Evolutionary conservation across 2,888 invertebrate species (phyloP), one percentile per base, ranked within the genome.

Genomic region (Hydriomena furcata): DNA sequence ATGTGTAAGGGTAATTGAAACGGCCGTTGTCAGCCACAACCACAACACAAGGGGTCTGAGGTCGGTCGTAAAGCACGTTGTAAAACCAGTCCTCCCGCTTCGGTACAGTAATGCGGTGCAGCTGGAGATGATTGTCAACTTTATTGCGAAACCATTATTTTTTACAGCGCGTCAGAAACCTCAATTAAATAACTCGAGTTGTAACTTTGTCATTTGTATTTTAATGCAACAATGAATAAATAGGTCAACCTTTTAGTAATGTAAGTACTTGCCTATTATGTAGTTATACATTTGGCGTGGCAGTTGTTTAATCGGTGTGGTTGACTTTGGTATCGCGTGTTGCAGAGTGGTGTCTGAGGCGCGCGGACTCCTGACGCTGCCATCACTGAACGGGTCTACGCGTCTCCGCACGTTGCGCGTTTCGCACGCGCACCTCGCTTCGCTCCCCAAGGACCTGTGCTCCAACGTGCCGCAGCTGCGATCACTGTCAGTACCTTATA

Each of bases 301-400:
- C 21, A 5, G 23, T 23, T 11, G 13, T 7, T n/a, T n/a, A n/a
- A n/a, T n/a, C n/a, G 20, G 17, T 32, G 7, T 5, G 7, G 13
- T 34, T 6, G 5, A 11, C 11, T 1, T 3, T 4, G n/a, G 20
- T 31, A 25, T 23, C 37, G 34, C 57, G 58, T 62, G 60, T 73
- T 73, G 47, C 88, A 98, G 98, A 65, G 94, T 96, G 63, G 80
- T 98, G 60, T 97, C 98, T 32, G 97, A 97, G 84, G 95, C 96
- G 51, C 92, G 95, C 58, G 94, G 94, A 60, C 91, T 98, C 75
- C 93, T 93, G 53, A 89, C 91, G 62, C 96, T 98, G 84, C 98
- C 98, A 7, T 93, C 95, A 77, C 91, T 98, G 68, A 95, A 95
- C 72, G 97, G 96, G 35, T 95, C 96, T 13, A 75, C 77, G 62